A percentile compares a stretch with the other conserved stretches of the same genome.
Evolutionary conservation across 2,797 vertebrate genomes (phyloP).

Genomic region (Pangasius macronema): DNA sequence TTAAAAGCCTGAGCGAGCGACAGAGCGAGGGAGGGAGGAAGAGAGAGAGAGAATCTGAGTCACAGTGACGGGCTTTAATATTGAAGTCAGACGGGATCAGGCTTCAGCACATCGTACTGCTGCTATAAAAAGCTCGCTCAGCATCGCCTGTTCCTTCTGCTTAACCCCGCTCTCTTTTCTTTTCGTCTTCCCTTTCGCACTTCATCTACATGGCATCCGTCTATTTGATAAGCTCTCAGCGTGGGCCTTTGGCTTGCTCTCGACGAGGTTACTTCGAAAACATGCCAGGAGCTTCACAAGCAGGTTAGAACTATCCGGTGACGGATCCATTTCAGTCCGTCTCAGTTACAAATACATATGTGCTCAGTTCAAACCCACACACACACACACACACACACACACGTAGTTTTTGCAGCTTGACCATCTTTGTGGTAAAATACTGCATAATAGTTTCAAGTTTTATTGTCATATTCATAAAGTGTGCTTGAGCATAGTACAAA

Average conservation of each 20-base stretch:
- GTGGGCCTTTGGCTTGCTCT: neutral
- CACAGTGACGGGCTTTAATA: slow-evolving; percentile 53
- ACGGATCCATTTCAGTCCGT: neutral
- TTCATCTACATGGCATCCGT: neutral
- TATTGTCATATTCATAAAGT: no score
- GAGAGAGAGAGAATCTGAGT: slow-evolving; percentile 56
- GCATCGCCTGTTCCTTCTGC: slow-evolving; percentile 24
- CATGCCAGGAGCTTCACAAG: neutral
- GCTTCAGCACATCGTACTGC: slow-evolving; percentile 43
- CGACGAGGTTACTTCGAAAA: neutral
- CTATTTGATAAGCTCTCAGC: neutral
- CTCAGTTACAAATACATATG: neutral
- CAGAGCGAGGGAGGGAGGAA: neutral
- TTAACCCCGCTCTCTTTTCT: neutral
- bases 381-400: neutral
- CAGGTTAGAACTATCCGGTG: neutral
- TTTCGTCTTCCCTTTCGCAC: neutral
- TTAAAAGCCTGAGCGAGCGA: neutral
- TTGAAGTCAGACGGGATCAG: slow-evolving; percentile 60
- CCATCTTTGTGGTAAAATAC: neutral
- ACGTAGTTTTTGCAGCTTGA: neutral
- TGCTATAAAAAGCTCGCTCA: slow-evolving; percentile 49
- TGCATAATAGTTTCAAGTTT: no score
- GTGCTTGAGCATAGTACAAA: no score
- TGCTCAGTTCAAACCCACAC: neutral